Percentiles rank a stretch among this genome's conserved stretches.
These are phyloP conservation scores for Phymatocera aterrima DNA, from an alignment of 2,888 invertebrate species.

Conservation along the genomic window DNA sequence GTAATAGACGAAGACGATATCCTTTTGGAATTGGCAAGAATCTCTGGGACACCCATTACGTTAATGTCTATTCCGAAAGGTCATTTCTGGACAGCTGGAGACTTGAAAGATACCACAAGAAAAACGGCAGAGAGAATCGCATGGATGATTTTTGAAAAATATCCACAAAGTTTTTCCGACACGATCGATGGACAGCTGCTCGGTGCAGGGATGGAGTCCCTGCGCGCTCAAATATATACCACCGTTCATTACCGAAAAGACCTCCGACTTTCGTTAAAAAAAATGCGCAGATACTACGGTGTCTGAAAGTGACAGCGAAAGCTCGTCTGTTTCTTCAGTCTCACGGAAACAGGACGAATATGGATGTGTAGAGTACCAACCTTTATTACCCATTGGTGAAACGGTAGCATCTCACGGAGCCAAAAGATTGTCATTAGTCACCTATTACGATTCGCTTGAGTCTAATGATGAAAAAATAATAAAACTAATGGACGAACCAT, in stretches of 20 bases:
- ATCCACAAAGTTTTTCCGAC: constrained; percentile 37
- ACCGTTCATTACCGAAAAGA: constrained; percentile 15
- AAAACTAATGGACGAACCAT: constrained; percentile 31
- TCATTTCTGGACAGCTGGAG: neutral
- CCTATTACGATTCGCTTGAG: neutral
- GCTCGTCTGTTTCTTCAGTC: neutral
- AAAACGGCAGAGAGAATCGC: constrained; percentile 40
- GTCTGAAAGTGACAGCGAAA: neutral
- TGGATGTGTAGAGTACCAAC: constrained; percentile 20
- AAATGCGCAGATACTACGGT: neutral
- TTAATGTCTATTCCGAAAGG: neutral
- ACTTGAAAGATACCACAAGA: constrained; percentile 33
- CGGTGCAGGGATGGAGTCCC: constrained; percentile 41
- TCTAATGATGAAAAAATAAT: neutral
- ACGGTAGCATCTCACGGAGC: constrained; percentile 15
- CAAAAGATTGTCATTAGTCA: neutral
- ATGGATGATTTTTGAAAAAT: constrained; percentile 12
- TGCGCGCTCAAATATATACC: constrained; percentile 41
- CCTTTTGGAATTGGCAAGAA: neutral
- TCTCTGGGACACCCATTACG: neutral
- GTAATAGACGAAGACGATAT: neutral
- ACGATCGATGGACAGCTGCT: constrained; percentile 16
- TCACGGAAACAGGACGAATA: constrained; percentile 39
- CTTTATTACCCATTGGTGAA: constrained; percentile 20
- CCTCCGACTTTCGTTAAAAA: neutral